Evolutionary conservation across 2,888 invertebrate genomes (phyloP).

Genomic region (Clistopyga incitator): DNA sequence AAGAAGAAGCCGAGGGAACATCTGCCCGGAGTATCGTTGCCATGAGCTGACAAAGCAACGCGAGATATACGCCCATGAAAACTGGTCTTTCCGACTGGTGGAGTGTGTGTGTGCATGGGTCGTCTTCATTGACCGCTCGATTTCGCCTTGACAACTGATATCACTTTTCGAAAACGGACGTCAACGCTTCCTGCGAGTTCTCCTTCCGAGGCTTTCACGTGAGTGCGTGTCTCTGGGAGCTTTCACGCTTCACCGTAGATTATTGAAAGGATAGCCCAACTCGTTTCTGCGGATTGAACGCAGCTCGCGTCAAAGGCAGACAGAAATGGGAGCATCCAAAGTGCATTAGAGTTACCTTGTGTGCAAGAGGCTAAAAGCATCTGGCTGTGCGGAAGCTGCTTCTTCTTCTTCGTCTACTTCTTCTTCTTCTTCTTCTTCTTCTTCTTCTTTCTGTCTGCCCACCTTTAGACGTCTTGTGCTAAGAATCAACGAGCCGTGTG

Average conservation of each 20-base stretch:
- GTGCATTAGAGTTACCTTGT: conserved; percentile 47
- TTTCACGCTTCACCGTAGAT: conserved; percentile 9
- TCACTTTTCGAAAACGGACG: neutral
- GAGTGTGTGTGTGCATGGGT: too few relatives aligned
- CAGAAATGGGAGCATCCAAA: conserved; percentile 25
- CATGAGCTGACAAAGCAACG: conserved; percentile 37
- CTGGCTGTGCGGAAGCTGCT: neutral
- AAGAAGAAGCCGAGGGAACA: conserved; percentile 13
- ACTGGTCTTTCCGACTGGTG: conserved; percentile 12
- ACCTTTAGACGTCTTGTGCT: neutral
- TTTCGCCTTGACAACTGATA: neutral
- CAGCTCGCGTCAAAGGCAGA: neutral
- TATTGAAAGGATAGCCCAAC: conserved; percentile 26
- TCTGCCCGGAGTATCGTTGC: conserved; percentile 50
- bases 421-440: too few relatives aligned
- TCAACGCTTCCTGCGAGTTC: neutral
- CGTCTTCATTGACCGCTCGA: neutral
- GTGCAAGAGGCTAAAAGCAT: conserved; percentile 42
- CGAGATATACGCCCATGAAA: neutral
- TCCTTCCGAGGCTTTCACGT: neutral
- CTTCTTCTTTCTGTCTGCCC: neutral
- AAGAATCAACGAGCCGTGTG: conserved; percentile 15
- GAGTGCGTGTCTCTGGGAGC: neutral
- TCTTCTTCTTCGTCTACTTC: neutral
- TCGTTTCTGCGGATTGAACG: conserved; percentile 22